phyloP scores from a whole-genome alignment of 2,797 vertebrate species.

The Sparidentex hasta region DNA sequence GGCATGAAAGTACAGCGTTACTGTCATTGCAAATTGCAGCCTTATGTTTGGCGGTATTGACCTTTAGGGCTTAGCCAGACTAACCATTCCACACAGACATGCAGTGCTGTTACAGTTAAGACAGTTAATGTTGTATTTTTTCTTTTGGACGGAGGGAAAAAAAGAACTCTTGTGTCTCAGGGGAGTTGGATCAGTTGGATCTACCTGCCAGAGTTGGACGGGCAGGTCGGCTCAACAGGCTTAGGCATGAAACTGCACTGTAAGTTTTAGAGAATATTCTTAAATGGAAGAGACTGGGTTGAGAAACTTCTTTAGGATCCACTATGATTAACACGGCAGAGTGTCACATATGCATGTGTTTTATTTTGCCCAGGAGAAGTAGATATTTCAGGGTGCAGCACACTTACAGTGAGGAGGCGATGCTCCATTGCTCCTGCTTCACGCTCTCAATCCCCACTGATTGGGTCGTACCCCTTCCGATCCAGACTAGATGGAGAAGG shows the following conservation, averaged over 20 bases:
- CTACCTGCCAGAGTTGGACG: slow-evolving; percentile 20
- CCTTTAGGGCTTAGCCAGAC: slow-evolving; percentile 18
- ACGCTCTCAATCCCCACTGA: not conserved
- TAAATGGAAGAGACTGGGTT: not conserved
- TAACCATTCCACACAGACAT: not conserved
- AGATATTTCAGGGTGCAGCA: not conserved
- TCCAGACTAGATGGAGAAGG: not conserved
- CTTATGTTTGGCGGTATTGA: not conserved
- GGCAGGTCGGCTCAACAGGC: slow-evolving; percentile 10
- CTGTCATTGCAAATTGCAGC: slow-evolving; percentile 1
- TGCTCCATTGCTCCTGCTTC: not conserved
- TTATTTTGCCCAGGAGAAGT: not conserved
- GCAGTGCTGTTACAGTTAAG: slow-evolving; percentile 2
- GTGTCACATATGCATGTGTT: not conserved
- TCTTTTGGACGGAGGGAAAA: slow-evolving; percentile 1
- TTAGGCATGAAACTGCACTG: slow-evolving; percentile 18
- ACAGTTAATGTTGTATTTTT: slow-evolving; percentile 21
- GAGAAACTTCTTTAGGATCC: not conserved
- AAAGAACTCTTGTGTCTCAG: not conserved
- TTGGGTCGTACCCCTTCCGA: not conserved
- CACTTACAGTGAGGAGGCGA: not conserved
- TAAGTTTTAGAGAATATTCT: not conserved
- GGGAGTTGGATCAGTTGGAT: slow-evolving; percentile 23
- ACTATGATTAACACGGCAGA: not conserved
- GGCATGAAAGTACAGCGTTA: not conserved